Percentiles rank a stretch among this genome's conserved stretches.
These are phyloP conservation scores for Halcyon malimbica DNA, from an alignment of 2,113 vertebrate genomes.

Conservation along the genomic window DNA sequence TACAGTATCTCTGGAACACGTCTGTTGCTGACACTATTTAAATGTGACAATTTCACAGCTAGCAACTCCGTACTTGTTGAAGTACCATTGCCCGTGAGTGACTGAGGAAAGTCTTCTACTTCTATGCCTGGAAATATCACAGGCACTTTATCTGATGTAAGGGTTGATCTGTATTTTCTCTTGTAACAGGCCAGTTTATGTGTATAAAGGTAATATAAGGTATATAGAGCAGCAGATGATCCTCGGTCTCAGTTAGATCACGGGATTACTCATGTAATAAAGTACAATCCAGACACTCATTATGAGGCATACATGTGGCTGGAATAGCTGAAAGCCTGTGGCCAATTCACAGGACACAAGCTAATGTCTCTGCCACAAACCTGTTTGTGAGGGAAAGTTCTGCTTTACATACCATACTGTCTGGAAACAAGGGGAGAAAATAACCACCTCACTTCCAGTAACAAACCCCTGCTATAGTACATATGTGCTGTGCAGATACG, in stretches of 20 bases:
- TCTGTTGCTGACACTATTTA: neutral
- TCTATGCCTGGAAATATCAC: neutral
- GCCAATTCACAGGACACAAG: accelerated
- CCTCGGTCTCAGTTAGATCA: neutral
- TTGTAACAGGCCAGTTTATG: neutral
- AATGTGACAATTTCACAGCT: neutral
- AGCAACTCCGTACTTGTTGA: neutral
- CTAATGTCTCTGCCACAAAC: neutral
- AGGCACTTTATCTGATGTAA: neutral
- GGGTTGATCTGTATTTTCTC: neutral
- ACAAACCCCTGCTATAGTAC: neutral
- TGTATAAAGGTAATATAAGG: neutral
- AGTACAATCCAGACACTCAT: neutral
- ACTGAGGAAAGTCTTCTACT: neutral
- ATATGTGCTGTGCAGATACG: accelerated
- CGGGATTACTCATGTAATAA: neutral
- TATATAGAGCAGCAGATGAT: neutral
- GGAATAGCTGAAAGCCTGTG: neutral
- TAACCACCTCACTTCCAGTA: neutral
- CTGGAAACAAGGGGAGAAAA: neutral
- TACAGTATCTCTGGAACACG: neutral
- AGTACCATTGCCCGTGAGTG: neutral
- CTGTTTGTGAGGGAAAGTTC: neutral
- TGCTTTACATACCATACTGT: neutral
- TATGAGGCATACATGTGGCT: neutral